Evolutionary conservation across 2,888 invertebrate species (phyloP), one percentile per base, ranked within the genome.

Genomic region (Nasonovia ribisnigri): DNA sequence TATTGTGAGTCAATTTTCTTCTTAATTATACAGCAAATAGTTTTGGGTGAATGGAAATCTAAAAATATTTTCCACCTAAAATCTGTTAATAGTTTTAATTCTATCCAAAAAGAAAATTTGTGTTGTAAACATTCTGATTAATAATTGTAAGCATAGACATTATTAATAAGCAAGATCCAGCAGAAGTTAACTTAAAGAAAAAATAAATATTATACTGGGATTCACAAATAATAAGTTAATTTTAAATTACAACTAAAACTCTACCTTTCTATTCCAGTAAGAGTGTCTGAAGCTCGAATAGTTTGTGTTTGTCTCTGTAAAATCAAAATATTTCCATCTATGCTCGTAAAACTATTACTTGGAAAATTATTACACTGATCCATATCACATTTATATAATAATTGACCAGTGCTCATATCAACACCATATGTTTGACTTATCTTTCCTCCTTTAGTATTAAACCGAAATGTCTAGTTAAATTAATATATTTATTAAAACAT

Each of bases 281-380:
- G 96, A 0, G 98, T 98, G 95, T 99, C 99, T 8, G 99, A 97
- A 8, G 99, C 99, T 92, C 99, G 96, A 29, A 99, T 98, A 16
- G 98, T 98, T 96, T 98, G 98, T 6, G 98, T 98, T 95, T 97
- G 97, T 60, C 98, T 96, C 95, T 98, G 97, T 92, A 99, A 96
- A 36, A 99, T 97, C 77, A 99, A 96, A 51, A 99, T 96, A 91
- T 95, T 95, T 6, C 95, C 95, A 94, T 95, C 95, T 48, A 95
- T 95, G 88, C 96, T 96, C 0, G 96, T 96, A 0, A 96, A 96
- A 94, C 96, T 96, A 95, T 97, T 96, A 24, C 95, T 95, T n/a
- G 97, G 97, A 90, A 96, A 96, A 95, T 97, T 97, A 91, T 97
- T 96, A 94, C 98, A 98, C 86, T 97, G 97, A 8, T 96, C 96